Conservation (phyloP, 2,113 vertebrate species). For the Vulpes vulpes region DNA sequence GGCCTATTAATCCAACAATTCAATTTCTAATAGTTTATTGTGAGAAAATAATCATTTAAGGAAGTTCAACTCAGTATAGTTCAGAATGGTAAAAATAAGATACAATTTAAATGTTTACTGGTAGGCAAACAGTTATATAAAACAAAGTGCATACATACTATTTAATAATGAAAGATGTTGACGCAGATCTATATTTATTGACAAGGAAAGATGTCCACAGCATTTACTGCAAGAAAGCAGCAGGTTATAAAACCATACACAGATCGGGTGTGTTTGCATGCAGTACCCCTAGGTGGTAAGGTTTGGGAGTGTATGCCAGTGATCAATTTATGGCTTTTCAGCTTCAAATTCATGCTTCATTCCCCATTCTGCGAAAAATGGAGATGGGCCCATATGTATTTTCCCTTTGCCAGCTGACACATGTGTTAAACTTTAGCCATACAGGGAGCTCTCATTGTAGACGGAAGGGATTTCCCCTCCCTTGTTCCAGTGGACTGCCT, state of each 20-base stretch:
- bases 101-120: neutral
- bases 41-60: conserved; percentile 13
- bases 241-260: neutral
- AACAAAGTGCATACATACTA: neutral
- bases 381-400: neutral
- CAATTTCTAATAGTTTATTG: neutral
- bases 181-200: neutral
- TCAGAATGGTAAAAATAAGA: neutral
- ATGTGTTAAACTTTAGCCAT: neutral
- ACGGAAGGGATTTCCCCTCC: neutral
- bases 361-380: neutral
- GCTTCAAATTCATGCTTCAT: neutral
- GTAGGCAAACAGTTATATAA: neutral
- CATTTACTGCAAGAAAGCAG: neutral
- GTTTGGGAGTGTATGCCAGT: neutral
- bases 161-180: neutral
- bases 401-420: neutral
- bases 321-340: neutral
- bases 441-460: neutral
- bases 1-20: neutral
- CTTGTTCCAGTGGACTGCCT: neutral
- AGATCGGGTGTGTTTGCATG: neutral
- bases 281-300: neutral
- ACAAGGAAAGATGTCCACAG: neutral
- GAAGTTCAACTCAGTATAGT: neutral